Conservation (phyloP, 2,797 vertebrate species). For the Serranus cabrilla region DNA sequence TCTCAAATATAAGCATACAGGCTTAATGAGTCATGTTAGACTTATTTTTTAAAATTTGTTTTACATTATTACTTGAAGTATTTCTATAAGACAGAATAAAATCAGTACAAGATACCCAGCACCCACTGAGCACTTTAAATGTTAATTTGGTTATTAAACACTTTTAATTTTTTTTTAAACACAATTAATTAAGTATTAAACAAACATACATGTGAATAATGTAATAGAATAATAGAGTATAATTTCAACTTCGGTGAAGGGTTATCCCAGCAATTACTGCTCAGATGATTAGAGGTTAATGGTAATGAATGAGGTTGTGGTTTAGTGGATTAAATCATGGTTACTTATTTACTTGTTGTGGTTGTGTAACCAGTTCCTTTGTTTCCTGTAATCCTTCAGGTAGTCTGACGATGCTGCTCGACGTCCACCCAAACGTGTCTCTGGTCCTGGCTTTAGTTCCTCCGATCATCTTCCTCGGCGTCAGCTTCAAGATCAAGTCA, state of each 20-base stretch:
- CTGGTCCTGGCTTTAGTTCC: slow-evolving; percentile 67
- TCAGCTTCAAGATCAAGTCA: slow-evolving; percentile 79
- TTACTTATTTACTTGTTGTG: neutral
- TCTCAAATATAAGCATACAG: neutral
- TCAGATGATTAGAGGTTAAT: neutral
- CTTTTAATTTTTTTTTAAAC: too few species aligned
- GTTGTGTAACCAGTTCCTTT: neutral
- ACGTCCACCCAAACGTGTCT: slow-evolving; percentile 31
- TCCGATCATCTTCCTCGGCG: slow-evolving; percentile 64
- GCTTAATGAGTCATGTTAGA: neutral
- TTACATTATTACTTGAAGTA: slow-evolving; percentile 6
- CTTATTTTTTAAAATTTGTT: too few species aligned
- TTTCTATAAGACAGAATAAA: neutral
- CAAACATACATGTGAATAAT: neutral
- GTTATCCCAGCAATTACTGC: neutral
- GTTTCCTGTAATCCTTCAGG: slow-evolving; percentile 54
- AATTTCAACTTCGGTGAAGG: neutral
- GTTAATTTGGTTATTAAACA: neutral
- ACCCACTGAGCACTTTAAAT: neutral
- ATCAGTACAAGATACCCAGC: too few species aligned
- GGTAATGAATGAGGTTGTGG: neutral
- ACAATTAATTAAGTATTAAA: neutral
- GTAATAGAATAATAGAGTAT: too few species aligned
- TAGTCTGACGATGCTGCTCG: slow-evolving; percentile 56
- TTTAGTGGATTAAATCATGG: neutral